These are phyloP conservation scores for Atractosteus spatula DNA, from an alignment of 2,113 vertebrate genomes.

Conservation along the genomic window DNA sequence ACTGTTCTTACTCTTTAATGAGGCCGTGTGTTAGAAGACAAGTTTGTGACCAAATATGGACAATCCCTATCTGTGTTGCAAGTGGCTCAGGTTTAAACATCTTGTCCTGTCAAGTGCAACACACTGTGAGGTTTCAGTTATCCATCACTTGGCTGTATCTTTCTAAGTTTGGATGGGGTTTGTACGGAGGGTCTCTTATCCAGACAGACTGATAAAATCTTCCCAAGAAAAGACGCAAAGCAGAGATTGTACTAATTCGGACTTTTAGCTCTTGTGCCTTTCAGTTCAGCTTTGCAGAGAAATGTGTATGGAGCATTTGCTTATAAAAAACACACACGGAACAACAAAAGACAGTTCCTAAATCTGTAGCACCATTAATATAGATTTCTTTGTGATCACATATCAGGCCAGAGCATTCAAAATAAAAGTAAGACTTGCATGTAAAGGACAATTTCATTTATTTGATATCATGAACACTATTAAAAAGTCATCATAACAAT, in stretches of 20 bases:
- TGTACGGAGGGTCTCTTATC: conserved; percentile 20
- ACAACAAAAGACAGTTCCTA: conserved; percentile 21
- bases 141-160: conserved; percentile 20
- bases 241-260: conserved; percentile 27
- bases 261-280: conserved; percentile 23
- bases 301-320: conserved; percentile 30
- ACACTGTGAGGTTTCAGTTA: background rate
- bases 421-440: too few species aligned
- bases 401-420: background rate
- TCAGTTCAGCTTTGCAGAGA: conserved; percentile 11
- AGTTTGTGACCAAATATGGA: background rate
- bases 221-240: conserved; percentile 8
- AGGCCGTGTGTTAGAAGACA: too few species aligned
- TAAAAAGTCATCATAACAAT: too few species aligned
- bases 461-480: too few species aligned
- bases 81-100: conserved; percentile 1
- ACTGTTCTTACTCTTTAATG: background rate
- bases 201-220: conserved; percentile 15
- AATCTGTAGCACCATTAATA: conserved; percentile 17
- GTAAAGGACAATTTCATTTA: too few species aligned
- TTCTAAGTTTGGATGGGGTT: conserved; percentile 26
- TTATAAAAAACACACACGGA: conserved; percentile 31
- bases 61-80: background rate
- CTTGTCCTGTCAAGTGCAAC: conserved; percentile 4
- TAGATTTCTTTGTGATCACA: conserved; percentile 17